Evolutionary conservation across 1,140 invertebrate species (phyloP), one percentile per base, ranked within the genome.

Genomic region (Aethina tumida): DNA sequence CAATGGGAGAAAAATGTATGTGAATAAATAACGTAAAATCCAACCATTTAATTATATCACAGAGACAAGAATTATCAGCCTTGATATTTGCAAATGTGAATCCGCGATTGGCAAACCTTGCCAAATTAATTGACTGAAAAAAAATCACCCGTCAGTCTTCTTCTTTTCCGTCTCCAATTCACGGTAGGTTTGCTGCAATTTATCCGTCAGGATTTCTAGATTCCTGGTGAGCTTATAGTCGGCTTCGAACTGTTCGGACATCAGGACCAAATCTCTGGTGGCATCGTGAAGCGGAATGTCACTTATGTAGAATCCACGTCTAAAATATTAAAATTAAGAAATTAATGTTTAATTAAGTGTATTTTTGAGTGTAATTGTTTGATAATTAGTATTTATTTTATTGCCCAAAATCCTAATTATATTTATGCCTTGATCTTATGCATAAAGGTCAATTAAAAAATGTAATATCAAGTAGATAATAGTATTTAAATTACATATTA

Each of bases 171-270:
- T 78, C 55, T 97, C 93, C 47, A 98, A 68, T 62, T 97, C 92
- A 30, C 89, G 69, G 63, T 95, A 92, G 1, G 93, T 95, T 59
- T 92, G 85, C 59, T 97, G 92, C 33, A 98, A 68, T 63, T 97
- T 94, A 60, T 97, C 93, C 2, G 93, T 97, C 4, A 97, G 74
- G 33, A 97, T 76, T 65, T 97, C 94, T 47, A 98, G 68, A 64
- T 96, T 95, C 63, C 89, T 84, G 1, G 94, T 97, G 40, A 97
- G 69, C 62, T 97, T 94, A 65, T 97, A 97, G 63, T 97, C 94
- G 0, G 91, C 93, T 64, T 96, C 91, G 60, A 96, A 96, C 62
- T 97, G 92, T 63, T 98, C 94, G 5, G 91, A 96, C 69, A 97
- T 84, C 19, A 98, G 70, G 7, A 98, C 92, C 44, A 98, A 69